Percentiles rank a stretch among this genome's conserved stretches.
phyloP scores from a whole-genome alignment of 2,888 invertebrate genomes.

The Coelogynopora nodosa region DNA sequence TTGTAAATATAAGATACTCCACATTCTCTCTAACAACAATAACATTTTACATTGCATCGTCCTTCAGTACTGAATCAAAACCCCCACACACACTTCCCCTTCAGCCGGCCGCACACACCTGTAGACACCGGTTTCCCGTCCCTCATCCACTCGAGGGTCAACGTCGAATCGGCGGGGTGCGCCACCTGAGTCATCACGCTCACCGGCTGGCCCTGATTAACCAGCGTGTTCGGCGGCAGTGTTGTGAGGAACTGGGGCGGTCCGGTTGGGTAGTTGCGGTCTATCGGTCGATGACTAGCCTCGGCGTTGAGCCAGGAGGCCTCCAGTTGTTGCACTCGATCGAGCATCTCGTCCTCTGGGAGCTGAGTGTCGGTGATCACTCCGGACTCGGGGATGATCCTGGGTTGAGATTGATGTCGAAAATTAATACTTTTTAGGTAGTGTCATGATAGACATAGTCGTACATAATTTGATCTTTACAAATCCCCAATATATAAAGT shows the following conservation, averaged over 20 bases:
- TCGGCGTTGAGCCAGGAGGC: not conserved
- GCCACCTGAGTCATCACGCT: constrained; percentile 90
- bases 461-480: no score
- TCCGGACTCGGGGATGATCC: constrained; percentile 33
- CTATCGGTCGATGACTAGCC: not conserved
- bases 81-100: no score
- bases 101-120: constrained; percentile 48
- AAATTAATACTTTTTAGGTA: no score
- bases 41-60: no score
- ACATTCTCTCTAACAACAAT: no score
- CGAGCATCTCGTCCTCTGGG: constrained; percentile 41
- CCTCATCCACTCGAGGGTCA: constrained; percentile 91
- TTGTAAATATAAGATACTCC: no score
- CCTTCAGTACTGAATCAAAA: no score
- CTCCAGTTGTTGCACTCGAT: not conserved
- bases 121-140: constrained; percentile 77
- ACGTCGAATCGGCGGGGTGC: constrained; percentile 85
- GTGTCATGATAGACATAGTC: no score
- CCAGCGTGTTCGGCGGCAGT: constrained; percentile 60
- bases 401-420: no score
- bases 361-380: constrained; percentile 42
- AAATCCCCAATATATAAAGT: no score
- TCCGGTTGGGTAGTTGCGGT: not conserved
- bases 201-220: constrained; percentile 84
- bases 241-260: constrained; percentile 10